Evolutionary conservation across 2,797 vertebrate species (phyloP), one percentile per base, ranked within the genome.

Genomic region (Lithobates pipiens): DNA sequence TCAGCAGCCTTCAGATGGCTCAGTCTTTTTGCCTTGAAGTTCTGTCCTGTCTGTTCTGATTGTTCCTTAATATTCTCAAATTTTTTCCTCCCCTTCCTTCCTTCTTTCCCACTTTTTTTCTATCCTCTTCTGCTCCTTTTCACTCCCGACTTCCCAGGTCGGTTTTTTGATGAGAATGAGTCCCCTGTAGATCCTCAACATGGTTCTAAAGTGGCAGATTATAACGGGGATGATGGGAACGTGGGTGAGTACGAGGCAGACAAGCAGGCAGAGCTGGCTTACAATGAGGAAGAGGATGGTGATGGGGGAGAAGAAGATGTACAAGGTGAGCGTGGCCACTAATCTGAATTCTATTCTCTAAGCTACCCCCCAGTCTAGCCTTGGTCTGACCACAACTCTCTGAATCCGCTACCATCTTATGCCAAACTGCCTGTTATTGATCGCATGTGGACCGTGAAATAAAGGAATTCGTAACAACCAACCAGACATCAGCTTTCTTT

Each of bases 221-320:
- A 99, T 96, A 99, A 99, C 93, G 98, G 98, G 97, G 98, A 99
- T 91, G 98, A 99, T 94, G 98, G 98, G 93, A 99, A 99, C 95
- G 98, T 99, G 95, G 98, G 98, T 96, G 98, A 99, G 96, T 99
- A 99, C 91, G 98, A 99, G 97, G 98, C 97, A 90, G 98, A 99
- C 98, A 99, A 99, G 95, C 98, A 99, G 97, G 98, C 98, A 44
- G 98, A 99, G 93, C 97, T 99, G 96, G 98, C 98, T 95, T 99
- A 99, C 97, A 99, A 99, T 98, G 98, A 99, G 97, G 98, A 99
- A 97, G 98, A 99, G 96, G 98, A 99, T 97, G 98, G 98, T 96
- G 98, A 99, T 97, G 98, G 98, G 96, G 98, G 98, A 96, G 98
- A 99, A 97, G 98, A 99, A 98, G 98, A 99, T 95, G 96, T 98